Evolutionary conservation across 2,113 vertebrate species (phyloP), one percentile per base, ranked within the genome.

Genomic region (Bos indicus): DNA sequence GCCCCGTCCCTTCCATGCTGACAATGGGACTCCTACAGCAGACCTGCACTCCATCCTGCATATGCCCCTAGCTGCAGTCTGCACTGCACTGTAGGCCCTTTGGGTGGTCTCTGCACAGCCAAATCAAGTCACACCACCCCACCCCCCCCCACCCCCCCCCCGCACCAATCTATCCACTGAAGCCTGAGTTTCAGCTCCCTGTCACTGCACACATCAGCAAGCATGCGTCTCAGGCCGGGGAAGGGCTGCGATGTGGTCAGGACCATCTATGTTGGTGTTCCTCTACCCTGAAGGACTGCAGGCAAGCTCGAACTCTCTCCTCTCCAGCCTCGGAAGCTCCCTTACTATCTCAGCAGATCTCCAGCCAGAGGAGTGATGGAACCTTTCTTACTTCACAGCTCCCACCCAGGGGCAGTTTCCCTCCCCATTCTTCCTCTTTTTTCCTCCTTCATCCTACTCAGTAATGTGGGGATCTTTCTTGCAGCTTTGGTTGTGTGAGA

Each of bases 101-200:
- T 81, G 78, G 46, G 28, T 51, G 14, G 30, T n/a, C 80, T 33
- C 6, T 54, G 17, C 19, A 54, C 30, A 3, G 80, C 51, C 30
- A 7, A 82, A 54, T 52, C 12, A 33, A 82, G 30, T 23, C 1
- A 0, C 5, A 12, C 16, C 0, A 12, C 16, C 15, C n/a, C n/a
- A n/a, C n/a, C n/a, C n/a, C n/a, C n/a, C n/a, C n/a, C n/a, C n/a
- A n/a, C n/a, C n/a, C n/a, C n/a, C n/a, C 9, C 10, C 7, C 43
- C 4, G 8, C 57, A 1, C 8, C n/a, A 2, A 40, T n/a, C 48
- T 54, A 23, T n/a, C 80, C 80, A 82, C 48, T 7, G 19, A 54
- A n/a, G 48, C 80, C 30, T 17, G 43, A n/a, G 48, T 82, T 52
- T 82, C 80, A 54, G 80, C 19, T 52, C 10, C 48, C 48, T 19